Conservation (phyloP, 2,888 invertebrate species). For the Euproctis similis region DNA sequence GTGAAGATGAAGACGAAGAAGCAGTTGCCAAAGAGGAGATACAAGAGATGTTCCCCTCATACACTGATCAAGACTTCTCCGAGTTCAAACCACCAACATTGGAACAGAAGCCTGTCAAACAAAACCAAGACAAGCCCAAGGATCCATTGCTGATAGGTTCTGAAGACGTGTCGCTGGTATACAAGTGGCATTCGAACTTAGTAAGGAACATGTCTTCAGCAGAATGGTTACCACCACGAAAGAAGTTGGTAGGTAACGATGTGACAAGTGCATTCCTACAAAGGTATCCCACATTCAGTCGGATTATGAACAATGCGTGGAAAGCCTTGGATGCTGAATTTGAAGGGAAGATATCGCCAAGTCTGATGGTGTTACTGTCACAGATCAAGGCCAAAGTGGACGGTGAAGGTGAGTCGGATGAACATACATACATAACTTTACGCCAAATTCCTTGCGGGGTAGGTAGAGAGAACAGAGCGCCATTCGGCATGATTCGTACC, state of each 20-base stretch:
- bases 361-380: conserved; percentile 75
- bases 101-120: conserved; percentile 62
- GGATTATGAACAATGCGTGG: conserved; percentile 68
- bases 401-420: conserved; percentile 48
- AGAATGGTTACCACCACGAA: conserved; percentile 75
- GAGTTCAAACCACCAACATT: conserved; percentile 76
- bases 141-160: conserved; percentile 48
- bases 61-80: conserved; percentile 80
- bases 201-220: conserved; percentile 74
- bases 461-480: too few species aligned
- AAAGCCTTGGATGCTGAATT: conserved; percentile 70
- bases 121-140: conserved; percentile 32
- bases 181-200: conserved; percentile 77
- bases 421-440: too few species aligned
- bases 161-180: conserved; percentile 76
- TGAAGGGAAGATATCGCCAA: conserved; percentile 72
- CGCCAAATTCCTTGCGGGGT: too few species aligned
- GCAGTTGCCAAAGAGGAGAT: conserved; percentile 79
- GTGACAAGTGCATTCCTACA: conserved; percentile 68
- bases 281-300: conserved; percentile 76
- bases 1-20: conserved; percentile 81
- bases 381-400: conserved; percentile 68
- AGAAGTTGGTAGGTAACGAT: conserved; percentile 56
- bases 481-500: too few species aligned
- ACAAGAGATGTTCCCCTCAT: conserved; percentile 81